These are phyloP conservation scores for Fragum whitleyi DNA, from an alignment of 2,888 invertebrate genomes.

Conservation along the genomic window DNA sequence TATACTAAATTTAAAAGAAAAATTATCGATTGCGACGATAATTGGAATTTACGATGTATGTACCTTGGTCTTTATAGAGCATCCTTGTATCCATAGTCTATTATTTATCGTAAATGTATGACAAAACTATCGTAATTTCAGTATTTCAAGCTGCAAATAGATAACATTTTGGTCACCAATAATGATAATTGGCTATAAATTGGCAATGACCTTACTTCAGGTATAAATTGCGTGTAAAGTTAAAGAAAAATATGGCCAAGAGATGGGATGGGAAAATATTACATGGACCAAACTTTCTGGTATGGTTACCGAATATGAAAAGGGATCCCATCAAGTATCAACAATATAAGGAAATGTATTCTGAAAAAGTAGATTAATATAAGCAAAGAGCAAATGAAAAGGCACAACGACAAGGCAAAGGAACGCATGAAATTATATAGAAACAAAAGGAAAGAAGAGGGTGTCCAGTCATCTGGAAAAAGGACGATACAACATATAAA, in stretches of 20 bases:
- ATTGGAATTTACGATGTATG: no score
- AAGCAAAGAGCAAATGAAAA: constrained; percentile 17
- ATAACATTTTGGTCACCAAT: no score
- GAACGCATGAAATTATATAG: constrained; percentile 29
- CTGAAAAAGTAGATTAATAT: constrained; percentile 10
- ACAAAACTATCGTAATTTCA: no score
- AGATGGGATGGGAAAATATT: not conserved
- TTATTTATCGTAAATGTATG: no score
- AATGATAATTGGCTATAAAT: no score
- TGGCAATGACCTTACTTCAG: constrained; percentile 11
- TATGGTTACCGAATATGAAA: constrained; percentile 4
- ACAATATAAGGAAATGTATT: constrained; percentile 17
- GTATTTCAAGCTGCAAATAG: no score
- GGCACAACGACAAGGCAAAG: constrained; percentile 23
- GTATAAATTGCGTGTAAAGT: constrained; percentile 21
- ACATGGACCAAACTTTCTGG: not conserved
- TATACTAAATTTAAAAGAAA: no score
- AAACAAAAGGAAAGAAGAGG: constrained; percentile 11
- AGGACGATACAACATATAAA: constrained; percentile 23
- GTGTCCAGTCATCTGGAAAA: not conserved
- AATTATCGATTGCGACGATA: no score
- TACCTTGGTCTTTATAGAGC: no score
- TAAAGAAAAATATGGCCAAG: constrained; percentile 12
- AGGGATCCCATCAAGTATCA: not conserved
- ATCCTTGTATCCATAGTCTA: no score